A percentile compares a stretch with the other conserved stretches of the same genome.
These are phyloP conservation scores for Serranus cabrilla DNA, from an alignment of 2,797 vertebrate genomes.

Conservation along the genomic window DNA sequence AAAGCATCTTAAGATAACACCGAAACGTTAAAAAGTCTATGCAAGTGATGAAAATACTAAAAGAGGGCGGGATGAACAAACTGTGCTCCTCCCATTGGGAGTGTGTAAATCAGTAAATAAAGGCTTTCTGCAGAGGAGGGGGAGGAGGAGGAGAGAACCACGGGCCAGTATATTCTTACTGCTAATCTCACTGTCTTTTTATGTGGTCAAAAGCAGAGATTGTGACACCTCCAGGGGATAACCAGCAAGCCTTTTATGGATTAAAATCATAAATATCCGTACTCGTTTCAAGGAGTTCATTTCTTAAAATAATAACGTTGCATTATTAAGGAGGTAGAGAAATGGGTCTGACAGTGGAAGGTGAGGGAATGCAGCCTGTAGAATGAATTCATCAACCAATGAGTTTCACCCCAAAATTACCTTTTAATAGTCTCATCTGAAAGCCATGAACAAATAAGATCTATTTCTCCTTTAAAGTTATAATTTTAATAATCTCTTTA, in stretches of 20 bases:
- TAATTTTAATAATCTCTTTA: constrained; percentile 9
- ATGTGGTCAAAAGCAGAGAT: constrained; percentile 77
- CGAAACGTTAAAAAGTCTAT: constrained; percentile 52
- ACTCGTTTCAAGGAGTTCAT: constrained; percentile 57
- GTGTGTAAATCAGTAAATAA: constrained; percentile 79
- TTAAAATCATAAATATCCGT: constrained; percentile 66
- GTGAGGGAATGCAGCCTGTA: constrained; percentile 68
- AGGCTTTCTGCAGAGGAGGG: constrained; percentile 53
- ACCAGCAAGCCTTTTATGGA: constrained; percentile 63
- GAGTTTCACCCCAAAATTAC: constrained; percentile 13
- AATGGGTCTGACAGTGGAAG: constrained; percentile 38
- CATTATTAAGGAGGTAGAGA: constrained; percentile 38
- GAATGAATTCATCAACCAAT: constrained; percentile 15
- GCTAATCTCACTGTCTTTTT: constrained; percentile 76
- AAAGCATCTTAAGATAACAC: constrained; percentile 69
- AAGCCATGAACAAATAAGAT: neutral
- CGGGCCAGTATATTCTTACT: constrained; percentile 64
- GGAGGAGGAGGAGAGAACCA: constrained; percentile 68
- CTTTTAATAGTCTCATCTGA: constrained; percentile 4
- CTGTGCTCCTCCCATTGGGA: constrained; percentile 79
- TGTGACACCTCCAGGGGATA: constrained; percentile 68
- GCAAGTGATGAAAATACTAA: constrained; percentile 63
- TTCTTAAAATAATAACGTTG: constrained; percentile 60
- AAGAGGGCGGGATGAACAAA: constrained; percentile 76
- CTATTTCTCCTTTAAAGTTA: neutral